Conservation (phyloP, 1,140 invertebrate genomes). For the Oryzaephilus surinamensis region DNA sequence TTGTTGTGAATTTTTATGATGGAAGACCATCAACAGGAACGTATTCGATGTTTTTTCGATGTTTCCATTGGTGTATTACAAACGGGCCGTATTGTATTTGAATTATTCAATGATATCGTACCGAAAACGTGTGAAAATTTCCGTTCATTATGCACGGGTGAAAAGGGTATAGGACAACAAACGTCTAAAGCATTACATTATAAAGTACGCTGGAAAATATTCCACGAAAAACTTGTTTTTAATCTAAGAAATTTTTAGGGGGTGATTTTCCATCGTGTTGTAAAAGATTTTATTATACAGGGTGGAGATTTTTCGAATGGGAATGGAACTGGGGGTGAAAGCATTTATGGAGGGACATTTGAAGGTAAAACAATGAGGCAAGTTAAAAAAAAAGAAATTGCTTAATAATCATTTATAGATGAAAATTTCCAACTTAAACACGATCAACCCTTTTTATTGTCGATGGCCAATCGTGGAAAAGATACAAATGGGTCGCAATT, state of each 20-base stretch:
- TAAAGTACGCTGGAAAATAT: constrained; percentile 40
- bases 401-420: constrained; percentile 49
- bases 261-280: constrained; percentile 80
- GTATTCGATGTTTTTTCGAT: constrained; percentile 77
- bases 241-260: constrained; percentile 47
- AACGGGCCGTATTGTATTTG: constrained; percentile 86
- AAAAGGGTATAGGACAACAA: constrained; percentile 63
- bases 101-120: constrained; percentile 83
- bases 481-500: constrained; percentile 98
- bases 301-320: constrained; percentile 79
- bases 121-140: constrained; percentile 95
- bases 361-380: constrained; percentile 47
- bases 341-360: constrained; percentile 82
- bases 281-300: constrained; percentile 89
- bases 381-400: background rate
- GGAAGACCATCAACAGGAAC: constrained; percentile 27
- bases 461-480: constrained; percentile 94
- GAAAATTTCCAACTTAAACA: constrained; percentile 87
- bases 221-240: background rate
- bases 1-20: constrained; percentile 1
- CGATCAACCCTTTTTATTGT: constrained; percentile 74
- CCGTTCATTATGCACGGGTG: constrained; percentile 80
- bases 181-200: constrained; percentile 64
- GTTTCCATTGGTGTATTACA: constrained; percentile 79
- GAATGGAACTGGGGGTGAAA: constrained; percentile 86